Evolutionary conservation across 2,797 vertebrate genomes (phyloP), one percentile per base, ranked within the genome.

Genomic region (Parotocinclus haroldoi): DNA sequence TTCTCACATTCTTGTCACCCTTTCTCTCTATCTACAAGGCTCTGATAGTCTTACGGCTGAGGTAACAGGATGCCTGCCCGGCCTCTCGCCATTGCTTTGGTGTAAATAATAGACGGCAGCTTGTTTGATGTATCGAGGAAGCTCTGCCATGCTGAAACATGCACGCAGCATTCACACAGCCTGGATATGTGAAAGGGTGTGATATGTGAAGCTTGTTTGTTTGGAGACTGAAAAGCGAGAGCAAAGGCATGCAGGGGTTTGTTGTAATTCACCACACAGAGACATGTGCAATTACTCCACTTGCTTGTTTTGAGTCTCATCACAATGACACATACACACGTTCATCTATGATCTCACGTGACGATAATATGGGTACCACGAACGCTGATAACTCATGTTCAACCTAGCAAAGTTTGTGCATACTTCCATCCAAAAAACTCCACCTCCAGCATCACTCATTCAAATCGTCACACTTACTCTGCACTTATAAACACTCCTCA

Each of bases 61-160:
- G 68, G 86, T 86, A 91, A 91, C 84, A 66, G 80, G 84, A 90
- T 86, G 83, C 81, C 82, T 79, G 74, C 82, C 83, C 84, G 81
- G 84, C 80, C 79, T 87, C 85, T 77, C 65, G 77, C 78, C 83
- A 88, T 84, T 83, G 84, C 82, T 88, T 84, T 80, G 80, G 84
- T 78, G 82, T 89, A 83, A 88, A 90, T 91, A 86, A 91, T 84
- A 84, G 84, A 89, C 84, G 74, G 81, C 79, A 84, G 82, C 66
- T 19, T 56, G 72, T 69, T 71, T 82, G 69, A 76, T 78, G 79
- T 75, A 72, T 83, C 42, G 38, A 79, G 72, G 83, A 76, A 52
- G 76, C 76, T 79, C 69, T 67, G 82, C 72, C 78, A 76, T 83
- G 83, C 82, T 84, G 80, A 27, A 44, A 58, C 68, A 52, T 56